Percentiles rank a stretch among this genome's conserved stretches.
Conservation (phyloP, 2,797 vertebrate species). For the Pagetopsis macropterus region DNA sequence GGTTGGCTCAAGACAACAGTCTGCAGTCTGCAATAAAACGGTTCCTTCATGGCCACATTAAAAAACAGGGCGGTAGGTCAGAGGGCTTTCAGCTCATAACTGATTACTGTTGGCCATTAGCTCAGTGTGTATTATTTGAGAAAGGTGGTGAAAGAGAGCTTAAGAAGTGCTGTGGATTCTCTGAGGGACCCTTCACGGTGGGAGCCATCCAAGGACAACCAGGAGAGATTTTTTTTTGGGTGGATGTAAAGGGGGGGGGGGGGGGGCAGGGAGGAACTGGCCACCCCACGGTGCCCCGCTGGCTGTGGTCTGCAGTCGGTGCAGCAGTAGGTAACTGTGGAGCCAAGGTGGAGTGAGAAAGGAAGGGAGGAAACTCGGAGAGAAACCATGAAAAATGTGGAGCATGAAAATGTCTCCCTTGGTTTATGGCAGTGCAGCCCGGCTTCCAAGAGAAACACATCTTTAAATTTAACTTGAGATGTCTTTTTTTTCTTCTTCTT, state of each 20-base stretch:
- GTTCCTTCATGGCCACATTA: conserved; percentile 80
- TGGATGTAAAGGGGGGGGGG: conserved; percentile 8
- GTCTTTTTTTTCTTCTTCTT: conserved; percentile 72
- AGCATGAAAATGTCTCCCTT: conserved; percentile 91
- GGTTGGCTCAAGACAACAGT: conserved; percentile 70
- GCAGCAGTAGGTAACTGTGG: conserved; percentile 82
- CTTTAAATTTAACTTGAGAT: conserved; percentile 90
- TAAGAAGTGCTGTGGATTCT: conserved; percentile 68
- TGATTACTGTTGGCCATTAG: conserved; percentile 74
- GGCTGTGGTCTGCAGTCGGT: conserved; percentile 79
- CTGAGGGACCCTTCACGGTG: conserved; percentile 63
- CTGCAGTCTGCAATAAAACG: conserved; percentile 76
- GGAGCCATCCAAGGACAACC: conserved; percentile 79
- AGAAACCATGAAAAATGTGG: conserved; percentile 90
- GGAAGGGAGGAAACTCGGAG: conserved; percentile 88
- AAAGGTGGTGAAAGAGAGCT: conserved; percentile 78
- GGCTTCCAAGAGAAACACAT: conserved; percentile 89
- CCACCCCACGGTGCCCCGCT: conserved; percentile 76
- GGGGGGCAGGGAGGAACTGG: conserved; percentile 45
- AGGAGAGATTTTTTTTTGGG: conserved; percentile 33
- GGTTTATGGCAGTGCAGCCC: conserved; percentile 85
- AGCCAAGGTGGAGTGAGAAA: conserved; percentile 87
- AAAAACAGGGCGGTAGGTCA: conserved; percentile 76
- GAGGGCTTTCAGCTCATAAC: conserved; percentile 73
- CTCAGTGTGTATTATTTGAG: conserved; percentile 72